Evolutionary conservation across 2,888 invertebrate species (phyloP), one percentile per base, ranked within the genome.

Genomic region (Drosophila infuscata): DNA sequence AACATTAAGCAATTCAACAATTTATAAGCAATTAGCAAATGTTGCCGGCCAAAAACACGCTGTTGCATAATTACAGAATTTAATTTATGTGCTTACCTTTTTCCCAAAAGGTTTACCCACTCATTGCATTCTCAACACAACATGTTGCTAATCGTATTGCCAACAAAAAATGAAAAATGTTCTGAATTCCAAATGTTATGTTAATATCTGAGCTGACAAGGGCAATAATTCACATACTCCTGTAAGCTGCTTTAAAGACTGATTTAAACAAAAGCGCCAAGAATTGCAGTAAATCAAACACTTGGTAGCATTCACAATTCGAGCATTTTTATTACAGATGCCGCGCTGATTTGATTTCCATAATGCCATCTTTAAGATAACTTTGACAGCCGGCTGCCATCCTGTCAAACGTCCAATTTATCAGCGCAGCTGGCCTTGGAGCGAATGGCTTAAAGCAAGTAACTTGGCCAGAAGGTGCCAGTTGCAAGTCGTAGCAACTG

Each of bases 1-100:
- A 66, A 62, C 87, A 80, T 83, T 83, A 72, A 82, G 78, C 84
- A 83, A 77, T 81, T 81, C 66, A 74, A 86, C 81, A 83, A 83
- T 87, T 83, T 83, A 78, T 72, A 86, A 74, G 84, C 80, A 86
- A 89, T 86, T 87, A 78, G 84, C 33, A 74, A 76, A 74, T 69
- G 74, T 73, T 79, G 74, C 53, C 53, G 65, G 20, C 41, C 64
- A 56, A 36, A 20, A 11, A 43, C 67, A 64, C 70, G 70, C 52
- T 66, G 41, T 35, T 70, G 79, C 73, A 79, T 88, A 88, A 83
- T 82, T 85, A 79, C 52, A 57, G 64, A 68, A 80, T 77, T 70
- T 60, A 74, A 70, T 79, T 77, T 62, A 51, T 65, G 57, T 33
- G 29, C 15, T 30, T 41, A 63, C 54, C 65, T 59, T 72, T 73